phyloP scores from a whole-genome alignment of 2,797 vertebrate genomes.

The Enteromius treurensis region DNA sequence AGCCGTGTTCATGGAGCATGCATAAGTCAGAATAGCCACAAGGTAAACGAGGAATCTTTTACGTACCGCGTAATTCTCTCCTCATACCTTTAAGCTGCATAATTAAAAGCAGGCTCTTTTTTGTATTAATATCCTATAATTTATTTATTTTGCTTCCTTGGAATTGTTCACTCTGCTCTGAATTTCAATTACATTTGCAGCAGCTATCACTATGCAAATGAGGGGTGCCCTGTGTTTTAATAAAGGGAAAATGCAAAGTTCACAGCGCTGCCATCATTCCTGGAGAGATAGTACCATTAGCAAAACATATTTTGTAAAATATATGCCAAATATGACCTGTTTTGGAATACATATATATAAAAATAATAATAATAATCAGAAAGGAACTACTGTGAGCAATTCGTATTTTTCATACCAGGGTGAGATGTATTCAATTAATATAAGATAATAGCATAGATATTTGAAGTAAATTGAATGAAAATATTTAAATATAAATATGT shows the following conservation, averaged over 20 bases:
- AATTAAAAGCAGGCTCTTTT: conserved; percentile 76
- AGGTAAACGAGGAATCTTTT: conserved; percentile 10
- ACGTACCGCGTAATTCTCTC: conserved; percentile 77
- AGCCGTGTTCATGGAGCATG: not conserved
- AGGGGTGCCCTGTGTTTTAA: conserved; percentile 24
- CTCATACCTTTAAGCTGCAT: conserved; percentile 76
- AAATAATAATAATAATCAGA: not conserved
- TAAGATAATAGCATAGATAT: not conserved
- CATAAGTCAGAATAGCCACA: conserved; percentile 1
- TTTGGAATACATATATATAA: too few relatives aligned
- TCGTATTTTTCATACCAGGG: not conserved
- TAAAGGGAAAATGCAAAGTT: conserved; percentile 20
- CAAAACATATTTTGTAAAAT: conserved; percentile 11
- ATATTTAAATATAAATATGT: not conserved
- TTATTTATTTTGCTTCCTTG: conserved; percentile 64
- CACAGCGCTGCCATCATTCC: not conserved
- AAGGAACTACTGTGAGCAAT: not conserved
- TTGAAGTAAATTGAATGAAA: not conserved
- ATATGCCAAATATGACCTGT: not conserved
- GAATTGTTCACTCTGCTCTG: conserved; percentile 55
- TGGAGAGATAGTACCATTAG: not conserved
- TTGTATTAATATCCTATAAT: conserved; percentile 64
- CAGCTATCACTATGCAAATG: conserved; percentile 56
- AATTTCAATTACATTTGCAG: conserved; percentile 61
- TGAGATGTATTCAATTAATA: not conserved